Evolutionary conservation across 2,797 vertebrate species (phyloP), one percentile per base, ranked within the genome.

Genomic region (Pterois miles): DNA sequence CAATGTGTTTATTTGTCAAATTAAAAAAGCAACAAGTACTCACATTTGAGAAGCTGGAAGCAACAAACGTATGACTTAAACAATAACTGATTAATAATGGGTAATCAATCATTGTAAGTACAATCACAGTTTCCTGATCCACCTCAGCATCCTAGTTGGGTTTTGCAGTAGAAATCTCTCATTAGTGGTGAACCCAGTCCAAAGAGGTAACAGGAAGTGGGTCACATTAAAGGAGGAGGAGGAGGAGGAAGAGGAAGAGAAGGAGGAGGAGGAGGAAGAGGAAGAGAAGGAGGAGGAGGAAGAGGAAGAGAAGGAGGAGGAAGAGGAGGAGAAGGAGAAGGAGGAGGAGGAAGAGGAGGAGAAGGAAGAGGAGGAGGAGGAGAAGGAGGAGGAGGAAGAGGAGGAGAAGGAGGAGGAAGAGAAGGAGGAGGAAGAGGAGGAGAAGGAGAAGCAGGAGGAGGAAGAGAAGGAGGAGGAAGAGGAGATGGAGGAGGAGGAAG

Each of bases 391-490:
- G 27, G 27, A 29, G 27, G 27, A 29, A 5, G 27, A 29, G 27
- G 46, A 71, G 43, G 46, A 73, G 27, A 4, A 54, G 25, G 14
- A 67, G 66, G 58, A 69, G 57, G 64, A 60, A 54, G 58, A 57
- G 43, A 22, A 59, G 2, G 11, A 46, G 12, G 50, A 62, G 34
- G 20, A 65, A 5, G 8, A 25, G 43, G 22, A 66, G 38, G 48
- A 64, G 58, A 67, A 65, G 27, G 27, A 5, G 27, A 5, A 29
- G 27, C 3, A 29, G 27, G 27, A 29, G 27, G 46, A 71, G 43
- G 46, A 73, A n/a, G 6, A 54, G 25, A 8, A 67, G 66, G 58
- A 69, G 57, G 64, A 60, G 60, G 58, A 57, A 34, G 31, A 67
- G 2, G 11, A 46, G 12, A 40, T 56, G 34, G 20, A 65, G 5